Evolutionary conservation across 2,797 vertebrate genomes (phyloP).

Genomic region (Phrynocephalus forsythii): DNA sequence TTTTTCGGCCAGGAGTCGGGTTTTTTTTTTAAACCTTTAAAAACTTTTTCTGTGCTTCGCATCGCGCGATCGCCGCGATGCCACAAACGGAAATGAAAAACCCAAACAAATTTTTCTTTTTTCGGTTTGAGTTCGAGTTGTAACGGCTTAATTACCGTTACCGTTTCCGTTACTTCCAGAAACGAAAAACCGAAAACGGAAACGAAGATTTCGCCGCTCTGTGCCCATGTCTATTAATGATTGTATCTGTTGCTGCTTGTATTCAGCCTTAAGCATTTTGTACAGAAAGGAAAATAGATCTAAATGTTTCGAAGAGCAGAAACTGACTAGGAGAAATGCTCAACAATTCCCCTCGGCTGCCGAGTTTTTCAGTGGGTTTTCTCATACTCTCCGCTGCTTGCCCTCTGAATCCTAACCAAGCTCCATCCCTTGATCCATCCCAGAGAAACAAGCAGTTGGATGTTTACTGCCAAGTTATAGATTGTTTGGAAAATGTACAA

Average conservation of each 20-base stretch:
- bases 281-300: background rate
- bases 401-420: background rate
- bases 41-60: no score
- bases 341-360: background rate
- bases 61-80: no score
- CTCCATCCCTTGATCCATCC: background rate
- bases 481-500: slow-evolving; percentile 22
- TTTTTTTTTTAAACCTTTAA: no score
- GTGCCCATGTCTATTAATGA: no score
- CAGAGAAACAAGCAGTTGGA: background rate
- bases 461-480: slow-evolving; percentile 11
- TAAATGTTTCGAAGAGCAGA: background rate
- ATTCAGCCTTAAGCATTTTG: background rate
- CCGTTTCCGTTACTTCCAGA: no score
- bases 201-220: no score
- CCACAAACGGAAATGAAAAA: no score
- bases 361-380: background rate
- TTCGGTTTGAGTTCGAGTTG: no score
- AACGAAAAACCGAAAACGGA: no score
- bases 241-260: background rate
- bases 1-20: no score
- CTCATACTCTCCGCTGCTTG: background rate
- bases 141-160: no score
- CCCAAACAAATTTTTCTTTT: no score
- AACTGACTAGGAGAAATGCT: background rate